These are phyloP conservation scores for Lapara coniferarum DNA, from an alignment of 2,888 invertebrate species.

Conservation along the genomic window DNA sequence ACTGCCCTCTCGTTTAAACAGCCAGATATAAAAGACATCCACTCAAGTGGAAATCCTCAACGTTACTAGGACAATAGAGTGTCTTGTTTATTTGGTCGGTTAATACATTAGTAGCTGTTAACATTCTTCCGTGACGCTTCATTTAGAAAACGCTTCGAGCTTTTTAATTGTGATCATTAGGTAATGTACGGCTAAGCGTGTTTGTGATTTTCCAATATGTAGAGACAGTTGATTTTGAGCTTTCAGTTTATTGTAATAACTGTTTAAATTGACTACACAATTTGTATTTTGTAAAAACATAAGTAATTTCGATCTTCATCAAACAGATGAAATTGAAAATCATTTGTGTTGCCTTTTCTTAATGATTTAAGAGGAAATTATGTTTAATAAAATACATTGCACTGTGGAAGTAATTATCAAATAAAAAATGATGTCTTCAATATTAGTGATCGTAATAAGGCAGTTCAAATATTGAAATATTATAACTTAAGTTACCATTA, in stretches of 20 bases:
- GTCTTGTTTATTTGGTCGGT: slow-evolving; percentile 43
- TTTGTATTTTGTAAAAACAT: not conserved
- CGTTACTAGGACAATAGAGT: slow-evolving; percentile 25
- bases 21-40: slow-evolving; percentile 44
- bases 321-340: slow-evolving; percentile 12
- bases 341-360: not conserved
- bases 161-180: slow-evolving; percentile 53
- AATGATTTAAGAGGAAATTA: not conserved
- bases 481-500: no score
- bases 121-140: slow-evolving; percentile 59
- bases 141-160: slow-evolving; percentile 57
- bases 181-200: slow-evolving; percentile 34
- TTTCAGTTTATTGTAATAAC: not conserved
- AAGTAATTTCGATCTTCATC: slow-evolving; percentile 5
- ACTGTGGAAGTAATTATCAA: not conserved
- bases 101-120: slow-evolving; percentile 56
- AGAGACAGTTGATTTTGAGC: slow-evolving; percentile 12
- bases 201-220: slow-evolving; percentile 26
- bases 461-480: not conserved
- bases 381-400: not conserved
- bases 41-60: not conserved
- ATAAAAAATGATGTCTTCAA: not conserved
- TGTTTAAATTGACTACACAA: not conserved
- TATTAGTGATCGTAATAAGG: not conserved
- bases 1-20: slow-evolving; percentile 46